Evolutionary conservation across 2,888 invertebrate species (phyloP), one percentile per base, ranked within the genome.

Genomic region (Dynastes tityus): DNA sequence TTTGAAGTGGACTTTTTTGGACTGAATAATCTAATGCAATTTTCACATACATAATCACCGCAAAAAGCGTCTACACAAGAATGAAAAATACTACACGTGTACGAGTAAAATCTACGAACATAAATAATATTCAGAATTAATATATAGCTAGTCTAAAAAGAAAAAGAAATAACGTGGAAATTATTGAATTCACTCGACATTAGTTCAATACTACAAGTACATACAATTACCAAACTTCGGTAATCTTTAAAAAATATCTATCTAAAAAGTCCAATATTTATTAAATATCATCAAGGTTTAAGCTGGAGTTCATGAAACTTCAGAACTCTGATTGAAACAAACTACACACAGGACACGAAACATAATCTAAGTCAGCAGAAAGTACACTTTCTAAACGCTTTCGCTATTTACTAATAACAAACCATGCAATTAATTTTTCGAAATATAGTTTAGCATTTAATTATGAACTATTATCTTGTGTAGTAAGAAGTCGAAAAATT

Each of bases 231-330:
- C 77, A 77, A 55, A 77, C 78, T 63, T 78, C 78, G 64, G 73
- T 78, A 78, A 73, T 73, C 78, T 71, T 78, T 73, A 77, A 63
- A 63, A 63, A 13, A 68, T 68, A 49, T 22, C 22, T 40, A 51
- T 78, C 78, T 78, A 78, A 78, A 84, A 87, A 86, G 88, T 88
- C 88, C 88, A 89, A 89, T 89, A 88, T 88, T 89, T 89, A 89
- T 88, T 87, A 88, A 83, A 82, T 78, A 84, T 82, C 82, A 84
- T 85, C 87, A 87, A 88, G 88, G 88, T 88, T 88, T 88, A 88
- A 88, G 88, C 88, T 68, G 82, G 73, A 61, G 73, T 74, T 49
- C 61, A 11, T 74, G 73, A 61, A 58, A 27, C 1, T 63, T 61
- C 73, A 74, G 45, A 74, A 74, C 73, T 45, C 73, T 16, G 55